Evolutionary conservation across 2,113 vertebrate species (phyloP).

Genomic region (Siniperca knerii): DNA sequence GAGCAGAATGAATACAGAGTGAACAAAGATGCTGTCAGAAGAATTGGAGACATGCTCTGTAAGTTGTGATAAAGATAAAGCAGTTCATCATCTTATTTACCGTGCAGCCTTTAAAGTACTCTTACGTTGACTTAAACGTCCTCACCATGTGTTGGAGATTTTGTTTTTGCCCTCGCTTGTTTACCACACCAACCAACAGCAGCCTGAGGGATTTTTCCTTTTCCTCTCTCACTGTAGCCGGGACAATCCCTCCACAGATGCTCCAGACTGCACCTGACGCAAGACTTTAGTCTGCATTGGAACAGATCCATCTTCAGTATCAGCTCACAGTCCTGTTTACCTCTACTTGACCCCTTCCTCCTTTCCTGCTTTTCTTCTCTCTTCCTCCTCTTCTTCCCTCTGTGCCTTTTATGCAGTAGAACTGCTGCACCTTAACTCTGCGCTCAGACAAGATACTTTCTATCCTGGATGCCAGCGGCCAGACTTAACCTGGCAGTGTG

Average conservation of each 20-base stretch:
- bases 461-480: constrained; percentile 1
- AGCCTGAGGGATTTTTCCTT: constrained; percentile 3
- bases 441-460: constrained; percentile 14
- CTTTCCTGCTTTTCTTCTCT: background rate
- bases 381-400: background rate
- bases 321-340: constrained; percentile 8
- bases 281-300: constrained; percentile 71
- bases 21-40: constrained; percentile 73
- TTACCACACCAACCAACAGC: background rate
- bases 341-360: background rate
- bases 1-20: constrained; percentile 75
- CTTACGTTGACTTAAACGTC: background rate
- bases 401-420: background rate
- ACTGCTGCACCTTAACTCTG: constrained; percentile 5
- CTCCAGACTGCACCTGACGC: constrained; percentile 62
- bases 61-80: constrained; percentile 25
- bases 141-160: background rate
- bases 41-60: constrained; percentile 77
- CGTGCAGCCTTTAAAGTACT: background rate
- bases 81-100: background rate
- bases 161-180: background rate
- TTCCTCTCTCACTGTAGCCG: constrained; percentile 62
- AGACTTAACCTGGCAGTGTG: constrained; percentile 27
- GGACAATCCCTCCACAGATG: constrained; percentile 69
- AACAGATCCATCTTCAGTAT: constrained; percentile 34